Conservation (phyloP, 2,888 invertebrate species). For the Phortica okadai region DNA sequence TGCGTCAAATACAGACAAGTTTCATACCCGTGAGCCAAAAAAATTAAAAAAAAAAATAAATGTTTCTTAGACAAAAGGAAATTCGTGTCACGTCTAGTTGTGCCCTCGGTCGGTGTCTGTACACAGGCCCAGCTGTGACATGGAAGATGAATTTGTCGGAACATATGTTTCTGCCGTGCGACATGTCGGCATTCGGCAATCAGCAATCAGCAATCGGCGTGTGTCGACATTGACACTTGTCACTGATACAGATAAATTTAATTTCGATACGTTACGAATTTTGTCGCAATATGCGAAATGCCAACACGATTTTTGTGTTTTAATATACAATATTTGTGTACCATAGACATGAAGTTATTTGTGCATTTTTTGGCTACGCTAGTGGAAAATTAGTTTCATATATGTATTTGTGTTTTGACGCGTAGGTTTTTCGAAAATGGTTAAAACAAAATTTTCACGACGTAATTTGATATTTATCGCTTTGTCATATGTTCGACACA, state of each 20-base stretch:
- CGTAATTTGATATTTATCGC: conserved; percentile 18
- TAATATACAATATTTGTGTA: background rate
- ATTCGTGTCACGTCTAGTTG: conserved; percentile 31
- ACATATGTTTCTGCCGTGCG: conserved; percentile 60
- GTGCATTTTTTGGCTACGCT: background rate
- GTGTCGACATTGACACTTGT: conserved; percentile 8
- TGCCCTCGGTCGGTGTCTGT: background rate
- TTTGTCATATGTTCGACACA: conserved; percentile 22
- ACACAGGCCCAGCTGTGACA: conserved; percentile 65
- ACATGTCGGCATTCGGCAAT: conserved; percentile 48
- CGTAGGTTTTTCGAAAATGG: too few relatives aligned
- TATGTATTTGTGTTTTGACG: too few relatives aligned
- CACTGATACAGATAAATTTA: conserved; percentile 71
- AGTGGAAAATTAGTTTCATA: too few relatives aligned
- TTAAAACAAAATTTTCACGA: too few relatives aligned
- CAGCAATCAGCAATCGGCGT: too few relatives aligned
- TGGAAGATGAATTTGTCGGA: conserved; percentile 68
- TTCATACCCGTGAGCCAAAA: background rate
- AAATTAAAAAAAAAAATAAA: background rate
- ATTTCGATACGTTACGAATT: conserved; percentile 47
- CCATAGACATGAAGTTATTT: background rate
- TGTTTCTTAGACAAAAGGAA: background rate
- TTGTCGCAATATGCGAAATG: conserved; percentile 48
- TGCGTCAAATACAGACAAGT: background rate
- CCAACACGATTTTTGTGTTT: conserved; percentile 65